Percentiles rank a stretch among this genome's conserved stretches.
Conservation (phyloP, 2,888 invertebrate genomes). For the Stenodera caucasica region DNA sequence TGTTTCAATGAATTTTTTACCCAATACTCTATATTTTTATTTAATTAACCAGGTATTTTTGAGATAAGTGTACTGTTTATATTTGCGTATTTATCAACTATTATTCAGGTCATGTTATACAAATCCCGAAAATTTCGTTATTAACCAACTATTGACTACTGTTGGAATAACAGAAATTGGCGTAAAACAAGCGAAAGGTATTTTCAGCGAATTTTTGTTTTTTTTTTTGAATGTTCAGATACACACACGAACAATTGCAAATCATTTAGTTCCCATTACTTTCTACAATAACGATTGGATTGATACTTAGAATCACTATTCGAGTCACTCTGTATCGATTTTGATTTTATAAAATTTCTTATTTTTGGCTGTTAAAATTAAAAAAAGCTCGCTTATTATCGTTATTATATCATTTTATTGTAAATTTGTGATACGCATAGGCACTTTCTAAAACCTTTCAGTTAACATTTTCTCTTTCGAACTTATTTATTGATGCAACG, state of each 20-base stretch:
- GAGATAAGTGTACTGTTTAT: constrained; percentile 3
- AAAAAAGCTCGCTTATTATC: too few species aligned
- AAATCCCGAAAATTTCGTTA: too few species aligned
- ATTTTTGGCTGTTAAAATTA: too few species aligned
- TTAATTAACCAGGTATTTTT: not conserved
- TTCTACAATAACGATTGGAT: too few species aligned
- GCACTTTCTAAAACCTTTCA: constrained; percentile 7
- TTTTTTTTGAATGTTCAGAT: constrained; percentile 4
- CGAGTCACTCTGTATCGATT: too few species aligned
- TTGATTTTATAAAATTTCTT: too few species aligned
- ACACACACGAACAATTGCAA: not conserved
- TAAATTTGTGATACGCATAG: not conserved
- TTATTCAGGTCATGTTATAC: constrained; percentile 2
- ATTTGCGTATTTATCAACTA: not conserved
- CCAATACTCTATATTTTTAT: too few species aligned
- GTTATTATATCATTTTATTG: too few species aligned
- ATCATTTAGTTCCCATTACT: constrained; percentile 1
- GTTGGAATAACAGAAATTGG: not conserved
- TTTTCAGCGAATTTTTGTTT: not conserved
- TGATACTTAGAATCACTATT: too few species aligned
- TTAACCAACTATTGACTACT: too few species aligned
- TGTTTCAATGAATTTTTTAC: not conserved
- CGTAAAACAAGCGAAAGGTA: not conserved
- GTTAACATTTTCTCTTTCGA: constrained; percentile 6
- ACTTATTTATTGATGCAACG: constrained; percentile 8